A percentile compares a stretch with the other conserved stretches of the same genome.
These are phyloP conservation scores for Hyla sarda DNA, from an alignment of 2,113 vertebrate genomes.

Conservation along the genomic window DNA sequence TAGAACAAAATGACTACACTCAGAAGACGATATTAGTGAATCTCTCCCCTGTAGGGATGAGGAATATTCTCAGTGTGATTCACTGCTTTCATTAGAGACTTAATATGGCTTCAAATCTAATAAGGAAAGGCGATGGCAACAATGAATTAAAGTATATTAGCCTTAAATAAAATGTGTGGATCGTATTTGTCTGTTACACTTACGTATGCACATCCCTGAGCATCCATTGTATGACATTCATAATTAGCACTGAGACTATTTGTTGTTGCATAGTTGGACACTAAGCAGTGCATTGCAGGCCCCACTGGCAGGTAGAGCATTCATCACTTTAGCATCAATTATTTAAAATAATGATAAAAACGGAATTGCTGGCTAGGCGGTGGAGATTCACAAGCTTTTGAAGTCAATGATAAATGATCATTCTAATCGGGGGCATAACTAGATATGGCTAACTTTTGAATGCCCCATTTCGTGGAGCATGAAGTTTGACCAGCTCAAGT, in stretches of 20 bases:
- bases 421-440: too few species aligned
- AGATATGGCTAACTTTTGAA: too few species aligned
- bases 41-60: constrained; percentile 21
- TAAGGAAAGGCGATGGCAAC: background rate
- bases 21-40: background rate
- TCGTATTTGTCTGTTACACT: constrained; percentile 8
- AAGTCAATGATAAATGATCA: too few species aligned
- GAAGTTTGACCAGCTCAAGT: too few species aligned
- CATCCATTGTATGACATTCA: background rate
- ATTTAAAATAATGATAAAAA: constrained; percentile 40
- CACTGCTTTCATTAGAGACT: constrained; percentile 33
- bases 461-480: too few species aligned
- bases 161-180: background rate
- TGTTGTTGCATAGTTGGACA: constrained; percentile 9
- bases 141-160: constrained; percentile 4
- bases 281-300: background rate
- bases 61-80: constrained; percentile 31
- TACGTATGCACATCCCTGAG: background rate
- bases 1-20: background rate
- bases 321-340: constrained; percentile 36
- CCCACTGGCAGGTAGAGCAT: background rate
- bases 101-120: background rate
- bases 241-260: constrained; percentile 7
- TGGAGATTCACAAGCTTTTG: too few species aligned
- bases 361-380: constrained; percentile 24